Evolutionary conservation across 2,888 invertebrate species (phyloP).

Genomic region (Bimastos eiseni): DNA sequence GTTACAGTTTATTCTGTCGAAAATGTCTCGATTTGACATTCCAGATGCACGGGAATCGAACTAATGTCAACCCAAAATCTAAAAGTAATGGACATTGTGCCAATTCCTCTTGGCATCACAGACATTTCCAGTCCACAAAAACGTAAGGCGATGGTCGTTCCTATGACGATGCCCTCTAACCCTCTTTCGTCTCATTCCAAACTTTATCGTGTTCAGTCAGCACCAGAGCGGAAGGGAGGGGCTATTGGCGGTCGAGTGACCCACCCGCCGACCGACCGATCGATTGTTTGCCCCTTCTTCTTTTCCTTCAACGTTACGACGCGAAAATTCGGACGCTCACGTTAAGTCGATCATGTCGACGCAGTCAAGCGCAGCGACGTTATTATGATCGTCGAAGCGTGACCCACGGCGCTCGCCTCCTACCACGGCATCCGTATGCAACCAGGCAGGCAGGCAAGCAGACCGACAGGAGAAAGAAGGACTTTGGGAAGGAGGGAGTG

Average conservation of each 20-base stretch:
- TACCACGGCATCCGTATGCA: background rate
- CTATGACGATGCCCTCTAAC: background rate
- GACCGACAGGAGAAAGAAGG: background rate
- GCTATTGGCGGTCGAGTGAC: background rate
- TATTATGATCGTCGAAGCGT: conserved; percentile 1
- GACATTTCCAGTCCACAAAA: background rate
- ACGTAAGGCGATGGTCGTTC: background rate
- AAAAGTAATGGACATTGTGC: background rate
- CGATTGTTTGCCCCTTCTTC: background rate
- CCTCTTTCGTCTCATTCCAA: background rate
- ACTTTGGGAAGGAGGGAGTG: background rate
- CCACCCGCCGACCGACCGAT: background rate
- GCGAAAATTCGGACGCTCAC: background rate
- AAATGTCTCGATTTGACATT: background rate
- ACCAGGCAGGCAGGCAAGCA: background rate
- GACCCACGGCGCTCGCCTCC: background rate
- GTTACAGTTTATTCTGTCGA: too few relatives aligned
- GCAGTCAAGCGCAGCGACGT: background rate
- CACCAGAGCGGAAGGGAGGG: background rate
- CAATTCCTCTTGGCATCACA: background rate
- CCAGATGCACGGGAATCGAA: background rate
- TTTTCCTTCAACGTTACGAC: background rate
- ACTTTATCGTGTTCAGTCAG: background rate
- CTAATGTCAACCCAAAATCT: background rate
- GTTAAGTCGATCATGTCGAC: conserved; percentile 13